Conservation (phyloP, 1,140 invertebrate genomes). For the Drosophila prosaltans region DNA sequence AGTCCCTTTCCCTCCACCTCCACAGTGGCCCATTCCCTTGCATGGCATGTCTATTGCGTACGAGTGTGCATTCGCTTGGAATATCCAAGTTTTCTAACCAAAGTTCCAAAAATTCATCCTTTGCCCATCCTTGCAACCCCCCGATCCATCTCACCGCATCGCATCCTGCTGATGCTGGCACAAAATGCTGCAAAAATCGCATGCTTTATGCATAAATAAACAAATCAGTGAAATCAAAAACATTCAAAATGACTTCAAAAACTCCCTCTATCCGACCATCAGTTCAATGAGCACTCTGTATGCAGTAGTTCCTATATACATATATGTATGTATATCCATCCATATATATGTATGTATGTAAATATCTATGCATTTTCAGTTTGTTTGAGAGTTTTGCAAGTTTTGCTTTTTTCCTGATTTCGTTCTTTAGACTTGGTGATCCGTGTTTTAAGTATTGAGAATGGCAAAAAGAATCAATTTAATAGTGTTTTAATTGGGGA, state of each 20-base stretch:
- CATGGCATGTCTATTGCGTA: conserved; percentile 20
- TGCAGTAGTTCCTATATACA: background rate
- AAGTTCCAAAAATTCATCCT: conserved; percentile 28
- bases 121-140: background rate
- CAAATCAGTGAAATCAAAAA: conserved; percentile 82
- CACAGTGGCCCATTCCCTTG: background rate
- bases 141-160: background rate
- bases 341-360: background rate
- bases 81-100: conserved; percentile 73
- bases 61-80: conserved; percentile 72
- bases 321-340: background rate
- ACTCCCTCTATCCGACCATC: conserved; percentile 30
- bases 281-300: conserved; percentile 63
- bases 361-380: background rate
- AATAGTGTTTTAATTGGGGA: background rate
- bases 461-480: background rate
- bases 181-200: conserved; percentile 70
- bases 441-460: background rate
- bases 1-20: background rate
- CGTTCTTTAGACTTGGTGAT: background rate
- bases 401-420: background rate
- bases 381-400: background rate
- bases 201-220: conserved; percentile 82
- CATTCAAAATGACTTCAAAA: conserved; percentile 77
- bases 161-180: conserved; percentile 66